Conservation (phyloP, 2,888 invertebrate genomes). For the Eubasilissa splendida region DNA sequence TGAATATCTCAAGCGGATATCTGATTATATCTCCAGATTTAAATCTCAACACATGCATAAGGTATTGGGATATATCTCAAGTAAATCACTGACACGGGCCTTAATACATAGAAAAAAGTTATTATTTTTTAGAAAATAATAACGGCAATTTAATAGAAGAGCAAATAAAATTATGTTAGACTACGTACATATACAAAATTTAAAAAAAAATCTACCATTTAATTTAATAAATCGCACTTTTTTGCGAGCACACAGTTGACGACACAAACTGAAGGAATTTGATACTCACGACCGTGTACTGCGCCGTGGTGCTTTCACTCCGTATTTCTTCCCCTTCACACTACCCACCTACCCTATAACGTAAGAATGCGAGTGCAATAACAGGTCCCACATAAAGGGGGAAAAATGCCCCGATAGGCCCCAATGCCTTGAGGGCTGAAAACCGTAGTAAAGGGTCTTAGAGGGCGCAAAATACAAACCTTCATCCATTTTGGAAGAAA, state of each 20-base stretch:
- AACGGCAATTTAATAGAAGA: no score
- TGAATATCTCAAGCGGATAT: no score
- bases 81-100: no score
- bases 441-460: not conserved
- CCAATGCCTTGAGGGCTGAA: conserved; percentile 21
- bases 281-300: conserved; percentile 8
- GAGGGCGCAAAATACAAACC: not conserved
- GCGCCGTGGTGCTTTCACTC: conserved; percentile 14
- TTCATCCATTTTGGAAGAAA: conserved; percentile 7
- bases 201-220: not conserved
- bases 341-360: not conserved
- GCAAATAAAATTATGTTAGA: no score
- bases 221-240: not conserved
- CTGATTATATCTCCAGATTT: no score
- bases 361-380: conserved; percentile 31
- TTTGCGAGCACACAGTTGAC: conserved; percentile 15
- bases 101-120: no score
- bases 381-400: conserved; percentile 19
- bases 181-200: not conserved
- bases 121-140: no score
- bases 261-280: conserved; percentile 6
- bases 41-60: no score
- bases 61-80: no score
- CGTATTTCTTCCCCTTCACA: not conserved
- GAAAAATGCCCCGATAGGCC: conserved; percentile 16